phyloP scores from a whole-genome alignment of 1,140 invertebrate genomes.

The Nymphalis io region DNA sequence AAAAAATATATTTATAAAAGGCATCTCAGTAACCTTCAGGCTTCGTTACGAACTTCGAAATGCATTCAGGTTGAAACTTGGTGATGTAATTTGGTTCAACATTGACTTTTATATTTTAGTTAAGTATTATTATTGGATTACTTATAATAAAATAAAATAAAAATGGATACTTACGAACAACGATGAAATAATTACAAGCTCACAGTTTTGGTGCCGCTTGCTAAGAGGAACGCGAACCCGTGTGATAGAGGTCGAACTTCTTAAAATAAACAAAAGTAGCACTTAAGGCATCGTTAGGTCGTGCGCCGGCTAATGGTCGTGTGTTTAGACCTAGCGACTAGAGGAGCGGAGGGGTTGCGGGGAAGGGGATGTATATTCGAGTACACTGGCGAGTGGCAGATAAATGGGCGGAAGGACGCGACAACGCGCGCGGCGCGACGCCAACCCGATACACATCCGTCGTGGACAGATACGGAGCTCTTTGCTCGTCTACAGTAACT shows the following conservation, averaged over 20 bases:
- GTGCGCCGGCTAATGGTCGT: conserved; percentile 10
- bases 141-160: background rate
- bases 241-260: background rate
- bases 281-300: no score
- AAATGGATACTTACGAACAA: background rate
- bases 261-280: background rate
- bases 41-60: conserved; percentile 14
- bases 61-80: conserved; percentile 22
- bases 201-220: no score
- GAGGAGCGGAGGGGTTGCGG: background rate
- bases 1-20: conserved; percentile 33
- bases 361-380: background rate
- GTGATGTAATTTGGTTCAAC: conserved; percentile 30
- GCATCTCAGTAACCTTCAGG: conserved; percentile 20
- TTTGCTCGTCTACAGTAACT: background rate
- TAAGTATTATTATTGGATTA: background rate
- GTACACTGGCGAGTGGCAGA: conserved; percentile 44
- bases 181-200: background rate
- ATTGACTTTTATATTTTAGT: conserved; percentile 14
- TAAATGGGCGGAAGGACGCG: conserved; percentile 60
- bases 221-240: no score
- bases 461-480: conserved; percentile 18
- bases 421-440: conserved; percentile 34
- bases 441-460: conserved; percentile 51
- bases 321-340: background rate